phyloP scores from a whole-genome alignment of 2,888 invertebrate species.

The Aspidiotus rigidus region DNA sequence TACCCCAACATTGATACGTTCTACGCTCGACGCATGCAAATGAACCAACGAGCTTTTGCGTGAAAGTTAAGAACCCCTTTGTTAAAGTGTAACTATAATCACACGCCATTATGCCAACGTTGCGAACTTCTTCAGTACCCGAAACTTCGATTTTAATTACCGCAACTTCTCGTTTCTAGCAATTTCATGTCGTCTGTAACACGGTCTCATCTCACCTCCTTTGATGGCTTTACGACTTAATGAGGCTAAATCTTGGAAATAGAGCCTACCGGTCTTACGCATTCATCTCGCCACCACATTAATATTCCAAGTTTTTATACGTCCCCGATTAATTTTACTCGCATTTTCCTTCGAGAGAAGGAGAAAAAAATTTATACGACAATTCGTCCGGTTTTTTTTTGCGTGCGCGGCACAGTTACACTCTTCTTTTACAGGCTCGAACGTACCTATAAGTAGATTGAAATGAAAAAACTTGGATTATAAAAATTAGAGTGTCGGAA shows the following conservation, averaged over 20 bases:
- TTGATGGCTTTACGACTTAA: constrained; percentile 27
- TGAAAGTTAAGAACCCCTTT: constrained; percentile 1
- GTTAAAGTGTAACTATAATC: constrained; percentile 1
- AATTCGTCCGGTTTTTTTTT: too few species aligned
- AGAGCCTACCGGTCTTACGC: constrained; percentile 25
- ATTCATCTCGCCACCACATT: constrained; percentile 24
- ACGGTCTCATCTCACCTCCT: constrained; percentile 15
- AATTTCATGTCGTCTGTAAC: constrained; percentile 24
- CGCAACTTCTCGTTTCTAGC: constrained; percentile 34
- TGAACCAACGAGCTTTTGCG: too few species aligned
- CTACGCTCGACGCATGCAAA: too few species aligned
- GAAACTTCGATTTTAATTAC: constrained; percentile 20
- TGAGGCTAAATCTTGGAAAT: constrained; percentile 12
- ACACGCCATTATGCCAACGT: constrained; percentile 11
- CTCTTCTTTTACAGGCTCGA: too few species aligned
- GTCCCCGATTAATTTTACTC: constrained; percentile 17
- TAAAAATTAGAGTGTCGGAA: too few species aligned
- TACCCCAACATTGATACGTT: too few species aligned
- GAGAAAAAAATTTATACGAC: too few species aligned
- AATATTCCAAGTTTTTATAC: constrained; percentile 14
- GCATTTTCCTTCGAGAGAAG: too few species aligned
- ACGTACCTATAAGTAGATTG: too few species aligned
- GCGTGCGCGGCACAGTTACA: too few species aligned
- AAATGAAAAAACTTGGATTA: too few species aligned
- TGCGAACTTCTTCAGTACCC: constrained; percentile 7